phyloP scores from a whole-genome alignment of 2,113 vertebrate species.

The Lathamus discolor region DNA sequence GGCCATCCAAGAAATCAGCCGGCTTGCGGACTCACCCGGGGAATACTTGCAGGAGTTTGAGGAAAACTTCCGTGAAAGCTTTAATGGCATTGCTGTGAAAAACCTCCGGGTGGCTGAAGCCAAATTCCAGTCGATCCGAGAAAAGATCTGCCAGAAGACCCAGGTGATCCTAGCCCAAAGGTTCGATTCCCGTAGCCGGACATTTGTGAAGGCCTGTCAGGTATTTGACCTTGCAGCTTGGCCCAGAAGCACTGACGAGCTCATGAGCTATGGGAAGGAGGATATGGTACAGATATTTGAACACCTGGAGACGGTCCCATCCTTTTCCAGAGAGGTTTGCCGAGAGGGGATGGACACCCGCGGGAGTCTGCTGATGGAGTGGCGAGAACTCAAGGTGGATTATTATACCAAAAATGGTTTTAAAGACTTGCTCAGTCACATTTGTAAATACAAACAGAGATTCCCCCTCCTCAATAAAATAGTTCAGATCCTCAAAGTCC shows the following conservation, averaged over 20 bases:
- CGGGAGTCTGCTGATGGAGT: conserved; percentile 85
- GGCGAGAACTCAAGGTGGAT: conserved; percentile 93
- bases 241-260: conserved; percentile 86
- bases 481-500: conserved; percentile 86
- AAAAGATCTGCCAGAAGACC: conserved; percentile 95
- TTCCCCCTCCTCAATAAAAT: conserved; percentile 90
- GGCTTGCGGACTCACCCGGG: conserved; percentile 87
- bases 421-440: conserved; percentile 88
- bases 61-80: conserved; percentile 94
- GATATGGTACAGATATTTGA: conserved; percentile 90
- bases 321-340: conserved; percentile 76
- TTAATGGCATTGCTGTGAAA: conserved; percentile 91
- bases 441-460: conserved; percentile 89
- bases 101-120: conserved; percentile 94
- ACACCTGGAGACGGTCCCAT: conserved; percentile 85
- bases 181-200: conserved; percentile 84
- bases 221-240: conserved; percentile 89
- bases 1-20: conserved; percentile 91
- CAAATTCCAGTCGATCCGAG: conserved; percentile 95
- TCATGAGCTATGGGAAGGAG: conserved; percentile 88
- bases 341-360: conserved; percentile 78
- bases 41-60: conserved; percentile 96
- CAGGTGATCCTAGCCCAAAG: conserved; percentile 90
- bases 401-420: conserved; percentile 91
- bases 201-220: conserved; percentile 89